These are phyloP conservation scores for Anticlea derivata DNA, from an alignment of 2,888 invertebrate species.

Conservation along the genomic window DNA sequence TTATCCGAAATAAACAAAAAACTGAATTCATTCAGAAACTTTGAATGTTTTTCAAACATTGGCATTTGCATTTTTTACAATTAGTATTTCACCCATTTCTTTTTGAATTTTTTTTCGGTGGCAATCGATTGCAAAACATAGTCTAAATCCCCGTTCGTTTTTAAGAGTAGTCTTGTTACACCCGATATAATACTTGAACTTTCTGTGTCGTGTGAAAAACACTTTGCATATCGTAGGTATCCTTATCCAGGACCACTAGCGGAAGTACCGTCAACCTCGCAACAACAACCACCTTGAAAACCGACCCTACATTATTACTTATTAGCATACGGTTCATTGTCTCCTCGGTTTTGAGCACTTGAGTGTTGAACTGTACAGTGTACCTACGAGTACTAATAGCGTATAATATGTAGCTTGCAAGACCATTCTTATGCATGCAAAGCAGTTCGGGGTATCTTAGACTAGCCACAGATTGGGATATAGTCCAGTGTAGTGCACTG, in stretches of 20 bases:
- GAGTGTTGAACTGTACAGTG: conserved; percentile 11
- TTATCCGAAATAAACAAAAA: too few relatives aligned
- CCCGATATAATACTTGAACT: conserved; percentile 13
- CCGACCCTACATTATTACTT: neutral
- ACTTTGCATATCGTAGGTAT: conserved; percentile 21
- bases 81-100: too few relatives aligned
- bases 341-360: neutral
- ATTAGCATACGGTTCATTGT: conserved; percentile 12
- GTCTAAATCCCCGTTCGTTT: too few relatives aligned
- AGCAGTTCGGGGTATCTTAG: conserved; percentile 31
- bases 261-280: conserved; percentile 13
- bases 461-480: conserved; percentile 15
- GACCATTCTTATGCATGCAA: conserved; percentile 34
- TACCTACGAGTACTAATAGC: conserved; percentile 33
- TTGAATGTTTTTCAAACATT: too few relatives aligned
- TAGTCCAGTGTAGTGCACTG: conserved; percentile 15
- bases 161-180: too few relatives aligned
- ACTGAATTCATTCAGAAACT: too few relatives aligned
- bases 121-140: too few relatives aligned
- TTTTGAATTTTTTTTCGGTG: too few relatives aligned
- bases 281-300: neutral
- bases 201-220: conserved; percentile 24
- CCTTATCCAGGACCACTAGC: conserved; percentile 21
- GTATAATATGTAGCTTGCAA: conserved; percentile 43
- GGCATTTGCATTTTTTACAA: too few relatives aligned